A percentile compares a stretch with the other conserved stretches of the same genome.
phyloP scores from a whole-genome alignment of 1,140 invertebrate species.

The Nomia melanderi region DNA sequence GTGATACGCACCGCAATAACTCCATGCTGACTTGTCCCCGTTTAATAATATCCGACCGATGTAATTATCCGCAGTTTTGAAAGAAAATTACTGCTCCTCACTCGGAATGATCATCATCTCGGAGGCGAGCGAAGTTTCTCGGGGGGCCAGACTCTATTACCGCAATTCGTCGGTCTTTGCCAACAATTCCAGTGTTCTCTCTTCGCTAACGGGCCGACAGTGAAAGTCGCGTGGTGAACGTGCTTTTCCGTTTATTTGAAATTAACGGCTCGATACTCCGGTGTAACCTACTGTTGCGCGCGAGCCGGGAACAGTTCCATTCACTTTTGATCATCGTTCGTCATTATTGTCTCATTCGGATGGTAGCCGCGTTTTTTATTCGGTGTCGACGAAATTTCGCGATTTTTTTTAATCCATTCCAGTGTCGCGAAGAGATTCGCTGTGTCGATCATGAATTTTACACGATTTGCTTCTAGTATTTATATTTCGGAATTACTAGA shows the following conservation, averaged over 20 bases:
- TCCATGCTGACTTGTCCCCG: not conserved
- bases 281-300: conserved; percentile 34
- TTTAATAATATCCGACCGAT: not conserved
- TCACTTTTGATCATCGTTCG: conserved; percentile 35
- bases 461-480: too few relatives aligned
- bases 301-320: conserved; percentile 24
- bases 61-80: not conserved
- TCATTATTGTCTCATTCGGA: conserved; percentile 4
- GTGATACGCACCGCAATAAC: not conserved
- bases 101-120: not conserved
- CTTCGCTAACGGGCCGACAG: conserved; percentile 64
- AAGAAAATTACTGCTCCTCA: not conserved
- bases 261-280: conserved; percentile 59
- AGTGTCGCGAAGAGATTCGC: too few relatives aligned
- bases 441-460: too few relatives aligned
- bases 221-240: conserved; percentile 73
- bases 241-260: conserved; percentile 70
- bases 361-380: not conserved
- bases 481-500: too few relatives aligned
- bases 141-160: conserved; percentile 7
- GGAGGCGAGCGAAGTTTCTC: not conserved
- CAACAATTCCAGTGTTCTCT: conserved; percentile 70
- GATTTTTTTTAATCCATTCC: not conserved
- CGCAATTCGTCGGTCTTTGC: conserved; percentile 33
- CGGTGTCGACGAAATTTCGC: not conserved